Conservation (phyloP, 2,888 invertebrate species). For the Eristalinus sepulchralis region DNA sequence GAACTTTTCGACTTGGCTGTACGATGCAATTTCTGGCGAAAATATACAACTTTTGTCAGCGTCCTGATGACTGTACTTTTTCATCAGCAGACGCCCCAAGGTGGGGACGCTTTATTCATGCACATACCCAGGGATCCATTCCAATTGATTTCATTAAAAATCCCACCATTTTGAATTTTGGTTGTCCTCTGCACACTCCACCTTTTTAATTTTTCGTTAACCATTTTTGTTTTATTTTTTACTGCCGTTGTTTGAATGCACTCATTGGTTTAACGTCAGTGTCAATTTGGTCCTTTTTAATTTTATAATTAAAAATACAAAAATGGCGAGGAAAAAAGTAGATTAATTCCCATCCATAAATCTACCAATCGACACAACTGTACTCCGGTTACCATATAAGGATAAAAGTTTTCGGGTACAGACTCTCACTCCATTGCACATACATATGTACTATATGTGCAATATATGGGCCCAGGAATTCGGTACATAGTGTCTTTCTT, state of each 20-base stretch:
- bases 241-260: slow-evolving; percentile 49
- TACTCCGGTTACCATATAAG: slow-evolving; percentile 48
- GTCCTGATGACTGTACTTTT: slow-evolving; percentile 46
- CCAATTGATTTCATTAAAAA: slow-evolving; percentile 65
- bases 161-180: slow-evolving; percentile 13
- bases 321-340: neutral
- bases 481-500: slow-evolving; percentile 48
- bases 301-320: slow-evolving; percentile 64
- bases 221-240: neutral
- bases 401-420: slow-evolving; percentile 21
- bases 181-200: neutral
- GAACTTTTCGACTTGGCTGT: neutral
- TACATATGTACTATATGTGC: slow-evolving; percentile 1
- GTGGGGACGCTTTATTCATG: neutral
- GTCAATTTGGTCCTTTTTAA: slow-evolving; percentile 49
- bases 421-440: neutral
- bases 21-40: neutral
- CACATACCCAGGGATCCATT: neutral
- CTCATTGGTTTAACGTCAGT: slow-evolving; percentile 44
- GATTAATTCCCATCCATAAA: slow-evolving; percentile 45
- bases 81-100: neutral
- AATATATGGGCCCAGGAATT: slow-evolving; percentile 10
- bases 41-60: slow-evolving; percentile 38
- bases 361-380: slow-evolving; percentile 60
- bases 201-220: slow-evolving; percentile 18